These are phyloP conservation scores for Brachyalestes nurse DNA, from an alignment of 2,797 vertebrate species.

Conservation along the genomic window DNA sequence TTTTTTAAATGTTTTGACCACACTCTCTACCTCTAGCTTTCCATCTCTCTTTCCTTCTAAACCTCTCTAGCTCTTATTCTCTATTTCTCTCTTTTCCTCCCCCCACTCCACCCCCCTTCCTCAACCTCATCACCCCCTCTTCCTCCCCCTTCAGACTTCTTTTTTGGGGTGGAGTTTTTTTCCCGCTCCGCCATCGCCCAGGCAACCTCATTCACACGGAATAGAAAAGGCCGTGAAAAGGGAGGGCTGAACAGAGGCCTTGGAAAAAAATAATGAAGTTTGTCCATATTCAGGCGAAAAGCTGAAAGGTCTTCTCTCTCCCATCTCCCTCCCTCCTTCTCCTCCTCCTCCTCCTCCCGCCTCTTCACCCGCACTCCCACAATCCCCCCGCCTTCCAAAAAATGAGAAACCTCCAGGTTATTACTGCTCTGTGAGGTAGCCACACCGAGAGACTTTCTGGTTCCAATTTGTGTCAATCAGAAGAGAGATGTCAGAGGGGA, in stretches of 20 bases:
- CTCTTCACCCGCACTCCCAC: background rate
- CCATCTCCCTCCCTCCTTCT: conserved; percentile 67
- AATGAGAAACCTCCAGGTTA: conserved; percentile 42
- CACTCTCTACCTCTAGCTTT: conserved; percentile 13
- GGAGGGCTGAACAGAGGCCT: conserved; percentile 80
- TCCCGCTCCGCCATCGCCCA: conserved; percentile 79
- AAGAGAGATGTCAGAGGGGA: conserved; percentile 67
- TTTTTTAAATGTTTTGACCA: background rate
- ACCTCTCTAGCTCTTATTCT: conserved; percentile 24
- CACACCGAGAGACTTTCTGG: conserved; percentile 71
- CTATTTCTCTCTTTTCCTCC: conserved; percentile 12
- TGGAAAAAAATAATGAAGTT: conserved; percentile 85
- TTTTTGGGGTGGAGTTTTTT: conserved; percentile 75
- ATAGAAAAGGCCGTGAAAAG: conserved; percentile 83
- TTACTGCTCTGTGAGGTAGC: conserved; percentile 49
- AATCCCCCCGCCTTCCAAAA: conserved; percentile 1
- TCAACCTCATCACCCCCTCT: conserved; percentile 60
- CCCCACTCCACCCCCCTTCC: conserved; percentile 26
- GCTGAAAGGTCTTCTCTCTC: conserved; percentile 76
- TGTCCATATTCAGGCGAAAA: conserved; percentile 83
- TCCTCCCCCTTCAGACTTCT: conserved; percentile 66
- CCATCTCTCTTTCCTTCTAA: background rate
- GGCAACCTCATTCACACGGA: conserved; percentile 84
- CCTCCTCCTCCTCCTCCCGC: background rate
- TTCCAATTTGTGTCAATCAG: conserved; percentile 78